A percentile compares a stretch with the other conserved stretches of the same genome.
Conservation (phyloP, 2,113 vertebrate genomes). For the Edolisoma coerulescens region DNA sequence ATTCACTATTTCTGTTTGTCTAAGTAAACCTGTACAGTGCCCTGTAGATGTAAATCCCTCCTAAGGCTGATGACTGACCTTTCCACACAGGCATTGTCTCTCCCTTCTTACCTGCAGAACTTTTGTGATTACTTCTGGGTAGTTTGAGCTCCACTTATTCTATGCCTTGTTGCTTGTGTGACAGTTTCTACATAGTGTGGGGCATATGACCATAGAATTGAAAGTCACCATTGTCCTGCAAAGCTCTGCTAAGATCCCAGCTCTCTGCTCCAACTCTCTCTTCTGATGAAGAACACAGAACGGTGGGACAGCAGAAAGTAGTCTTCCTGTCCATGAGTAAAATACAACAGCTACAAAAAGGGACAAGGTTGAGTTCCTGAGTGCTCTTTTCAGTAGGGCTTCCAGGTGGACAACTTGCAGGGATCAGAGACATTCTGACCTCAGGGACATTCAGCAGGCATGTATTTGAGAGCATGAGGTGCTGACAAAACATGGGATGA, state of each 20-base stretch:
- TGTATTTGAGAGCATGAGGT: background rate
- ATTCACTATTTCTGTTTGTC: background rate
- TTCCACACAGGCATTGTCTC: background rate
- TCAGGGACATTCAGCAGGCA: background rate
- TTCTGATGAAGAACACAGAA: background rate
- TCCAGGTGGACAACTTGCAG: background rate
- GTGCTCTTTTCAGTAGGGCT: background rate
- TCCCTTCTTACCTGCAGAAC: background rate
- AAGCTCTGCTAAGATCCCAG: background rate
- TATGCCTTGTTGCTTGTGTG: background rate
- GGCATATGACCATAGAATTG: background rate
- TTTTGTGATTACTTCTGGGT: background rate
- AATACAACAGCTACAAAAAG: background rate
- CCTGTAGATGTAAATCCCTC: background rate
- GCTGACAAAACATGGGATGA: background rate
- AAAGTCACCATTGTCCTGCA: background rate
- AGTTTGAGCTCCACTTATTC: background rate
- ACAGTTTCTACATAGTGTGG: background rate
- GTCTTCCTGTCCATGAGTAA: background rate
- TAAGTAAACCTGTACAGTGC: background rate
- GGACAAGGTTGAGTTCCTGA: background rate
- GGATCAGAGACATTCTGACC: background rate
- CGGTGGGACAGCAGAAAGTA: background rate
- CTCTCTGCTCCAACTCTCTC: background rate
- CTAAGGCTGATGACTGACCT: background rate